These are phyloP conservation scores for Mesorhabditis spiculigera DNA, from an alignment of 2,888 invertebrate genomes.

Conservation along the genomic window DNA sequence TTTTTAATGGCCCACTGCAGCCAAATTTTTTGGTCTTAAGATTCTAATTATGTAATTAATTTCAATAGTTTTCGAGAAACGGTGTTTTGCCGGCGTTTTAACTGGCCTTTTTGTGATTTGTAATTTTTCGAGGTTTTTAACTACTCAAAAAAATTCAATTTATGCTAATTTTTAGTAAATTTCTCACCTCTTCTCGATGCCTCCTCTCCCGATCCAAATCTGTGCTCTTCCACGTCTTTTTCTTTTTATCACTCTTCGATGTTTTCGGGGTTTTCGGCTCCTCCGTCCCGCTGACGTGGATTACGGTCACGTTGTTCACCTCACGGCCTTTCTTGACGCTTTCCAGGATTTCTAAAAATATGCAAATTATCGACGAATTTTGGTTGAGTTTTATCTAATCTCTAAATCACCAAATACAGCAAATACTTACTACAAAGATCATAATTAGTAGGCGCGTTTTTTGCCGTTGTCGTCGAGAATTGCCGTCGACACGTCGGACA, in stretches of 20 bases:
- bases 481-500: slow-evolving; percentile 47
- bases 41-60: too few species aligned
- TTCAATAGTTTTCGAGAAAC: too few species aligned
- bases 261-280: not conserved
- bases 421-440: slow-evolving; percentile 54
- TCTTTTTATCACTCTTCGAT: not conserved
- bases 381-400: too few species aligned
- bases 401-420: too few species aligned
- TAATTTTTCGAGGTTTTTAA: too few species aligned
- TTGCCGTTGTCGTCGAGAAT: slow-evolving; percentile 33
- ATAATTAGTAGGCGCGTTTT: slow-evolving; percentile 49
- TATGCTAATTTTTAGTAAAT: too few species aligned
- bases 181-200: not conserved
- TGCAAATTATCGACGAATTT: too few species aligned
- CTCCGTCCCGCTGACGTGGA: slow-evolving; percentile 22
- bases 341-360: slow-evolving; percentile 40
- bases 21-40: too few species aligned
- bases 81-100: too few species aligned
- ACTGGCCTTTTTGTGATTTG: too few species aligned
- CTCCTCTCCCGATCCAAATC: not conserved
- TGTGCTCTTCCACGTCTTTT: not conserved
- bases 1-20: too few species aligned
- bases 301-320: slow-evolving; percentile 39
- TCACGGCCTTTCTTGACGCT: slow-evolving; percentile 24
- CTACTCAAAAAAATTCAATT: too few species aligned